phyloP scores from a whole-genome alignment of 2,888 invertebrate genomes.

The Pristionchus exspectatus region DNA sequence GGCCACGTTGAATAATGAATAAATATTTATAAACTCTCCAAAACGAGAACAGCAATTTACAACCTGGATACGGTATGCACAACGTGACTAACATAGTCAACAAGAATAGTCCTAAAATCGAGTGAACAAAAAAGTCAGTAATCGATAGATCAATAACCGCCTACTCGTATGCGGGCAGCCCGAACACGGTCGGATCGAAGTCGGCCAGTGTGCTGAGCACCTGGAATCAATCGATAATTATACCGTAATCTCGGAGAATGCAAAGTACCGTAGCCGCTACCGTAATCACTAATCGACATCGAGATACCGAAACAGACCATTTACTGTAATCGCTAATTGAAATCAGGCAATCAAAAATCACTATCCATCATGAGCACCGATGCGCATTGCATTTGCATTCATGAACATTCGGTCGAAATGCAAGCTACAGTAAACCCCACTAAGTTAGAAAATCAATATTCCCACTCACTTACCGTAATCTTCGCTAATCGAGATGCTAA shows the following conservation, averaged over 20 bases:
- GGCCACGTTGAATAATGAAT: background rate
- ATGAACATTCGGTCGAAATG: no score
- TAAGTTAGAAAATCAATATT: background rate
- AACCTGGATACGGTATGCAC: background rate
- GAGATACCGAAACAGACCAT: no score
- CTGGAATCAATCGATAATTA: constrained; percentile 57
- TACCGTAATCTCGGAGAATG: background rate
- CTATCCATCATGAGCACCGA: no score
- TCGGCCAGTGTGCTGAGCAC: constrained; percentile 70
- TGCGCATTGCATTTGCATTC: no score
- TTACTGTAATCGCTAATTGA: background rate
- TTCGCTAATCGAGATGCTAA: background rate
- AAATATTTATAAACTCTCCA: background rate
- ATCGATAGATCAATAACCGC: background rate
- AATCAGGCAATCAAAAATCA: no score
- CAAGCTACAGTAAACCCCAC: no score
- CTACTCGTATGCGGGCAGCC: constrained; percentile 66
- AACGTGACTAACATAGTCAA: constrained; percentile 23
- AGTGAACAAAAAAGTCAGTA: background rate
- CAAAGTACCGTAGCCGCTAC: background rate
- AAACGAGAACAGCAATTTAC: background rate
- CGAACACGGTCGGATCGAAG: constrained; percentile 71
- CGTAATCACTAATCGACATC: background rate
- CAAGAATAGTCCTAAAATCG: background rate
- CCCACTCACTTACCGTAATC: background rate